Base-by-base conservation (phyloP, 2,113 vertebrate genomes). In the Etheostoma spectabile region DNA sequence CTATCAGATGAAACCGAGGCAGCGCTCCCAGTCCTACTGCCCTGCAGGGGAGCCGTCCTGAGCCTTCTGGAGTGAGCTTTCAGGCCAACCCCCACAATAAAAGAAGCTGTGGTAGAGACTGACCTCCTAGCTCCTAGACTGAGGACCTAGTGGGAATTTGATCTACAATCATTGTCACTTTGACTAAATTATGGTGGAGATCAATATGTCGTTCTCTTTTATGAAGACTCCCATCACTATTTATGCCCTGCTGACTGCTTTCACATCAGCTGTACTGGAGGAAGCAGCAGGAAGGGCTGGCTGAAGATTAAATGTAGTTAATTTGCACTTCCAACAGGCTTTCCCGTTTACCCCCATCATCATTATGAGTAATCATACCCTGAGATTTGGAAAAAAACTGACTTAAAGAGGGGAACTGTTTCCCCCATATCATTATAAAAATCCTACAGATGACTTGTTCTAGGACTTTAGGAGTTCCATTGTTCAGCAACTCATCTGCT, bases 41-140 rank as follows among this genome's bases (percentile, higher is more conserved):
- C 80, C 86, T 24, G 77, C 77, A 82, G 65, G 86, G 85, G 88
- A 69, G 69, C 60, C n/a, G 51, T 69, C 69, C 85, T 59, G 64
- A 59, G 59, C 66, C 45, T 76, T 48, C 19, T 74, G 48, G 56
- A 63, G 35, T 7, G 35, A 57, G 51, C 27, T 19, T 48, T 56
- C 48, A 35, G 52, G 16, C 6, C 21, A 55, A 49, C 46, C 62
- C 62, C 70, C 45, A 76, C 68, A 68, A 46, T 57, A 77, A 75
- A 89, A 74, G 46, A 65, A 35, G 38, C 30, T 74, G 67, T 46
- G 66, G 45, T 83, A 8, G 57, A 72, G 24, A 21, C 5, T 53
- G 71, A 74, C 59, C 77, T n/a, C 62, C 56, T 45, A 2, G 48
- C 78, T 79, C 62, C n/a, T 42, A 14, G 35, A 65, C 51, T n/a